Evolutionary conservation across 1,140 invertebrate species (phyloP).

Genomic region (Belonocnema kinseyi): DNA sequence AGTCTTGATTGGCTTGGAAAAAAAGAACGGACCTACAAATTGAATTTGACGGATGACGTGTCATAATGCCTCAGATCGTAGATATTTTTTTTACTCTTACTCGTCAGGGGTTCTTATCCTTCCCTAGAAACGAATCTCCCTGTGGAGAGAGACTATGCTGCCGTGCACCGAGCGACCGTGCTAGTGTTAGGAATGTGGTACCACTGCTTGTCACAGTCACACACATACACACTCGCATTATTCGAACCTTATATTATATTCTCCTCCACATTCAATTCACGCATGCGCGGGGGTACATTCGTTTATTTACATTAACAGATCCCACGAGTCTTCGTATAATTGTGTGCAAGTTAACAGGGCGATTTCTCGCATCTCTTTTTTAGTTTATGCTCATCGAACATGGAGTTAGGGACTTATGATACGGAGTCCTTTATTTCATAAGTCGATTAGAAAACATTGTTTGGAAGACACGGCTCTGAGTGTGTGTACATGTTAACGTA

Average conservation of each 20-base stretch:
- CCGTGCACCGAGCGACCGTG: conserved; percentile 52
- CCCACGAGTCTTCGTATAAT: conserved; percentile 13
- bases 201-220: conserved; percentile 75
- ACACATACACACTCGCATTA: conserved; percentile 53
- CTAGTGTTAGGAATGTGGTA: conserved; percentile 76
- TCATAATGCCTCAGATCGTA: background rate
- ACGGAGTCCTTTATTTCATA: background rate
- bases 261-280: conserved; percentile 47
- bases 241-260: conserved; percentile 32
- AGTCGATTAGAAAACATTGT: background rate
- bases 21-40: conserved; percentile 22
- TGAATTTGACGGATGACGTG: conserved; percentile 30
- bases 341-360: conserved; percentile 22
- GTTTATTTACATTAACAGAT: conserved; percentile 27
- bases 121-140: conserved; percentile 35
- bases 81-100: conserved; percentile 8
- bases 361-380: background rate
- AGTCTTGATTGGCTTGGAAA: background rate
- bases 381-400: background rate
- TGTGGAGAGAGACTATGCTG: conserved; percentile 44
- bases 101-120: conserved; percentile 50
- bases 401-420: too few relatives aligned
- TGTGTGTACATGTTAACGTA: conserved; percentile 29
- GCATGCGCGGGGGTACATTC: conserved; percentile 39
- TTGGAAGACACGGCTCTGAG: background rate